Percentiles rank a stretch among this genome's conserved stretches.
These are phyloP conservation scores for Mus caroli DNA, from an alignment of 2,797 vertebrate genomes.

Conservation along the genomic window DNA sequence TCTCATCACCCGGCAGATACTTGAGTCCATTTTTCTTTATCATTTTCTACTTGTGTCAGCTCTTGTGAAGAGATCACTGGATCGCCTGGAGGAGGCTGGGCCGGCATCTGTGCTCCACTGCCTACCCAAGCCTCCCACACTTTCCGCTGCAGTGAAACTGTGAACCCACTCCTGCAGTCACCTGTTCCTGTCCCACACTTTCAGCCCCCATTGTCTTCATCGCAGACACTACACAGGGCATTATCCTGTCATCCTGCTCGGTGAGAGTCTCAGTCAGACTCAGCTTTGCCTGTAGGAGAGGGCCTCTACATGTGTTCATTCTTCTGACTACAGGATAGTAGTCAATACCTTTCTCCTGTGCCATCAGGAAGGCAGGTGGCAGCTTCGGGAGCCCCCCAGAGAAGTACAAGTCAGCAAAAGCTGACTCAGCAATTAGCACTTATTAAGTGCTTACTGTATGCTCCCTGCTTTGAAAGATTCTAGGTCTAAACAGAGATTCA, in stretches of 20 bases:
- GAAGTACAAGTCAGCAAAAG: not conserved
- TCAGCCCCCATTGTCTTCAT: not conserved
- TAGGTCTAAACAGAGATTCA: not conserved
- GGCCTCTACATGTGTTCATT: fast-evolving
- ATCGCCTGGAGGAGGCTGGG: not conserved
- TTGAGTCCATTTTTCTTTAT: not conserved
- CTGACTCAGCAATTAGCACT: not conserved
- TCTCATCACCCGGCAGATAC: too few species aligned
- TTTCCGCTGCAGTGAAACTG: not conserved
- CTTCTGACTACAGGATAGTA: not conserved
- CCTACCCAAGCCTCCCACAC: too few species aligned
- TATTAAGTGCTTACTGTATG: not conserved
- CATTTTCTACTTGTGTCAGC: not conserved
- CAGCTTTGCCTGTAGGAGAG: not conserved
- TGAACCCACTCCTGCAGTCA: fast-evolving
- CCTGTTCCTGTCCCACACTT: not conserved
- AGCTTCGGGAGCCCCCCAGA: not conserved
- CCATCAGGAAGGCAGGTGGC: not conserved
- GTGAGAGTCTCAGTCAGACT: not conserved
- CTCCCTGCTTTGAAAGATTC: not conserved
- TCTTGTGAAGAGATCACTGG: not conserved
- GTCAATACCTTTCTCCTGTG: not conserved
- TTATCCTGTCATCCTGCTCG: not conserved
- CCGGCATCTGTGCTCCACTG: not conserved
- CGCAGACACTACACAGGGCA: fast-evolving